Evolutionary conservation across 1,140 invertebrate genomes (phyloP).

Genomic region (Eubasilissa regina): DNA sequence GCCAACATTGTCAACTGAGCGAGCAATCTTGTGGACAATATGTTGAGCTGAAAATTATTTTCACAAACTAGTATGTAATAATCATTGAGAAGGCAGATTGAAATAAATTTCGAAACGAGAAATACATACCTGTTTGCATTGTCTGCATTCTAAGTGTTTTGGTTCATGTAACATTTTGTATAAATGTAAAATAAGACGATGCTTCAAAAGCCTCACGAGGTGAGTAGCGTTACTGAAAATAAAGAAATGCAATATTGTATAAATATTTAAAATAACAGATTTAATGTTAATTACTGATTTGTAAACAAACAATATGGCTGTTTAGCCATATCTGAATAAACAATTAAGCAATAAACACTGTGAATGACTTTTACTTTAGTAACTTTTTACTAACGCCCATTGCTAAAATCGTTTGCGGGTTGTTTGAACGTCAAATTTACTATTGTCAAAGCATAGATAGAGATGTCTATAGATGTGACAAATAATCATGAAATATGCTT

Average conservation of each 20-base stretch:
- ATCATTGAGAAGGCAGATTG: background rate
- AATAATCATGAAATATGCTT: too few relatives aligned
- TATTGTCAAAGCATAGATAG: too few relatives aligned
- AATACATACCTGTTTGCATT: constrained; percentile 67
- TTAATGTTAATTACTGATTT: too few relatives aligned
- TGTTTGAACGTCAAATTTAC: too few relatives aligned
- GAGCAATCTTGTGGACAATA: constrained; percentile 66
- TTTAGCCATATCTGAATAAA: too few relatives aligned
- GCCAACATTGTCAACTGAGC: constrained; percentile 68
- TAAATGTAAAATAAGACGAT: constrained; percentile 48
- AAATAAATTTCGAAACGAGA: background rate
- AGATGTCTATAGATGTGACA: too few relatives aligned
- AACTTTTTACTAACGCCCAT: too few relatives aligned
- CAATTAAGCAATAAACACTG: too few relatives aligned
- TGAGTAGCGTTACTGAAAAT: constrained; percentile 48
- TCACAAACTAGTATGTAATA: background rate
- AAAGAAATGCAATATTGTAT: constrained; percentile 16
- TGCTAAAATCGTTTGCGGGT: too few relatives aligned
- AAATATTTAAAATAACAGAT: too few relatives aligned
- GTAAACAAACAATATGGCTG: too few relatives aligned
- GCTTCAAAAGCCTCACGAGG: constrained; percentile 47
- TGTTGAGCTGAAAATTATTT: constrained; percentile 62
- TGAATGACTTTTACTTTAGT: too few relatives aligned
- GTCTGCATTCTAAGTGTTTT: constrained; percentile 64
- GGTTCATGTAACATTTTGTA: constrained; percentile 47